A percentile compares a stretch with the other conserved stretches of the same genome.
Conservation (phyloP, 2,113 vertebrate genomes). For the Bos indicus region DNA sequence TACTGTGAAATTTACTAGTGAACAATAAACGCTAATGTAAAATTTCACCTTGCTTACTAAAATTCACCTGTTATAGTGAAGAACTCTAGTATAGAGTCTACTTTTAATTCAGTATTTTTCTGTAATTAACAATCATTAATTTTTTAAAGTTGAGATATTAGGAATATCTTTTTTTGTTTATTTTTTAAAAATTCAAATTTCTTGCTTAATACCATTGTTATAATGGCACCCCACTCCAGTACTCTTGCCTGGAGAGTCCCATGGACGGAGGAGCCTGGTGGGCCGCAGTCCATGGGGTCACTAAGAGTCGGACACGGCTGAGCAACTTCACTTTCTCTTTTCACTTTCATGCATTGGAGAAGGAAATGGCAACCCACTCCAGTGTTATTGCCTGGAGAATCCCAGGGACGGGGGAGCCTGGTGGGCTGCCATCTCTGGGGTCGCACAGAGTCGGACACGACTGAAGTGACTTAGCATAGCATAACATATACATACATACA, state of each 20-base stretch:
- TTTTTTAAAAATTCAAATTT: not conserved
- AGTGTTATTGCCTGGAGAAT: no score
- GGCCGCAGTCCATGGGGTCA: no score
- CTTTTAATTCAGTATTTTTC: not conserved
- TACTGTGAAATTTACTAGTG: not conserved
- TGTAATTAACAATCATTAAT: not conserved
- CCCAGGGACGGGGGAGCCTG: no score
- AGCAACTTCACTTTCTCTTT: no score
- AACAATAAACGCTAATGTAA: not conserved
- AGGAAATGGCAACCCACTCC: no score
- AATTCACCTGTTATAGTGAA: not conserved
- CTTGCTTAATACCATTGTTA: not conserved
- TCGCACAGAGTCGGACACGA: no score
- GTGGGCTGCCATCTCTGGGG: no score
- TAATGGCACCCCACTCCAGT: not conserved
- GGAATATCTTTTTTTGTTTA: not conserved
- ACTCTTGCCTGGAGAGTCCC: no score
- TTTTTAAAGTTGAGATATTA: not conserved
- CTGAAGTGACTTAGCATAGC: no score
- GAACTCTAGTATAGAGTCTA: not conserved
- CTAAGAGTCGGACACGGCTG: no score
- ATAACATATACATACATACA: not conserved
- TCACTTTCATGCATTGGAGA: no score
- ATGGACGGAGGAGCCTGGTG: no score
- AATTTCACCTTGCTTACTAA: not conserved